Base-by-base conservation (phyloP, 2,888 invertebrate genomes). In the Parnassius smintheus region DNA sequence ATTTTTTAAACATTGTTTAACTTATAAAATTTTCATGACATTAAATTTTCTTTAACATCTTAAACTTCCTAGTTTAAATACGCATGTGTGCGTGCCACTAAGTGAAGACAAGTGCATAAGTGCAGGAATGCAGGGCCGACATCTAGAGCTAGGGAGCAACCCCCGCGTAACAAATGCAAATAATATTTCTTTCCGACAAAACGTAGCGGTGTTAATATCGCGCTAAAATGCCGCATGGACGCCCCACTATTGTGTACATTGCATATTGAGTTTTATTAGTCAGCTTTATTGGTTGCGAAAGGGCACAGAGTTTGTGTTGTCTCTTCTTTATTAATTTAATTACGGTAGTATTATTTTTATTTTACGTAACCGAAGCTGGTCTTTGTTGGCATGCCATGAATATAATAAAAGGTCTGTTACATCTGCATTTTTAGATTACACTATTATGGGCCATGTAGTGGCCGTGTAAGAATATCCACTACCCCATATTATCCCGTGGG, bases 181-280 rank as follows among this genome's bases (percentile, higher is more conserved):
- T 86, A 87, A 86, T 88, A 86, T 85, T 89, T 88, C 88, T 87
- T 89, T 80, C 78, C 76, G 70, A 84, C 85, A 83, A 87, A 86
- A 88, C 86, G 87, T 87, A 80, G 82, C 81, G 76, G 85, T 86
- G 90, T 88, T 91, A 91, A 89, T 89, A 79, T 79, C 81, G 80
- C 77, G 81, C 81, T 82, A 82, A 85, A 86, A 86, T 86, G 85
- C 70, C 68, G 64, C 83, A 77, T 77, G 75, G 70, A 71, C 70
- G 75, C 71, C 76, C 75, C 82, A 83, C 83, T 73, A 78, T 79
- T 85, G 85, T 87, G 81, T 84, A 78, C 77, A 80, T 78, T 77
- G 78, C 77, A 72, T 81, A 83, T 83, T 82, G 78, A 72, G 80
- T 83, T 87, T 85, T 90, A 86, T 88, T 85, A 80, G 82, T 83